These are phyloP conservation scores for Eledona agricola DNA, from an alignment of 2,888 invertebrate species.

Conservation along the genomic window DNA sequence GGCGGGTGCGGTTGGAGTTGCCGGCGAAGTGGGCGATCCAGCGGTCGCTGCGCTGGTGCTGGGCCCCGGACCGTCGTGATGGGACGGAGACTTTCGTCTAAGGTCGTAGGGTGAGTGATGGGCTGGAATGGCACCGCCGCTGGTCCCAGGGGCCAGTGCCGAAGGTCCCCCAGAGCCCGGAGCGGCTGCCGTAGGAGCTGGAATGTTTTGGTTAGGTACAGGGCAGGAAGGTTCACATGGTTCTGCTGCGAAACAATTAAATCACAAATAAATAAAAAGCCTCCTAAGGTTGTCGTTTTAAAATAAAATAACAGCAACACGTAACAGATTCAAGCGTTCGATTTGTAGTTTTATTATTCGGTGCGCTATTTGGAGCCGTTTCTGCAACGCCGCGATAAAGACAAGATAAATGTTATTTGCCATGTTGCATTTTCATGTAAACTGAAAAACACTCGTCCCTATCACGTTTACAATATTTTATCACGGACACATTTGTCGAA, in stretches of 20 bases:
- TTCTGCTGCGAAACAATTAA: slow-evolving; percentile 67
- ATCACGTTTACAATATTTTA: too few species aligned
- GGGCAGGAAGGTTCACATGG: slow-evolving; percentile 84
- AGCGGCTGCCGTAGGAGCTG: slow-evolving; percentile 59
- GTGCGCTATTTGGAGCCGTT: too few species aligned
- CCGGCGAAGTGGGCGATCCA: slow-evolving; percentile 63
- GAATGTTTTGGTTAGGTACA: slow-evolving; percentile 68
- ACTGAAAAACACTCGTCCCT: too few species aligned
- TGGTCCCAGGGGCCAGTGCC: slow-evolving; percentile 44
- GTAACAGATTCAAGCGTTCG: slow-evolving; percentile 2
- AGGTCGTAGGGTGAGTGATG: slow-evolving; percentile 93
- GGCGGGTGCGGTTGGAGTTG: slow-evolving; percentile 65
- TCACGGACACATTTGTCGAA: too few species aligned
- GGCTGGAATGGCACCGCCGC: slow-evolving; percentile 63
- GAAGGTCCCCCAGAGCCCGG: slow-evolving; percentile 55
- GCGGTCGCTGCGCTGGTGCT: slow-evolving; percentile 67
- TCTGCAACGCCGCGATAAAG: too few species aligned
- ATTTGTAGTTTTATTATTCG: too few species aligned
- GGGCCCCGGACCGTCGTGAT: slow-evolving; percentile 72
- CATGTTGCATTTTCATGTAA: too few species aligned
- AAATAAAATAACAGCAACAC: slow-evolving; percentile 7
- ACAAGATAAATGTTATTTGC: too few species aligned
- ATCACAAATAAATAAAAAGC: slow-evolving; percentile 37
- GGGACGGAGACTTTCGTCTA: slow-evolving; percentile 83
- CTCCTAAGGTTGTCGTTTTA: too few species aligned